Conservation (phyloP, 2,113 vertebrate genomes). For the Elephas maximus region DNA sequence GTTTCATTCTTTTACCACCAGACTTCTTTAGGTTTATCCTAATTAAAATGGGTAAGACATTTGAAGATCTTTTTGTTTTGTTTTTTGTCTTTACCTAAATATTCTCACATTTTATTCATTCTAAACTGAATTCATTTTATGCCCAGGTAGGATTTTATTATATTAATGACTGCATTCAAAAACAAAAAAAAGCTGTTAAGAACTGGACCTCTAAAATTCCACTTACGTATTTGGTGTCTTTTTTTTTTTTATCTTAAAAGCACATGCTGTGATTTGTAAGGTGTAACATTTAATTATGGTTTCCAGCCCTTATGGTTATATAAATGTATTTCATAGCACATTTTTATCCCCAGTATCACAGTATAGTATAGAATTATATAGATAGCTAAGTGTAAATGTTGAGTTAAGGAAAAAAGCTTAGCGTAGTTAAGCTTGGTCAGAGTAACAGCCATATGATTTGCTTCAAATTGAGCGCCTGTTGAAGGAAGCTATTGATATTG, state of each 20-base stretch:
- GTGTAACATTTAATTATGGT: slow-evolving; percentile 11
- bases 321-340: slow-evolving; percentile 41
- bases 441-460: slow-evolving; percentile 50
- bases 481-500: slow-evolving; percentile 24
- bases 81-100: slow-evolving; percentile 50
- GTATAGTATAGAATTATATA: background rate
- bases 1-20: slow-evolving; percentile 49
- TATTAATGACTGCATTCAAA: background rate
- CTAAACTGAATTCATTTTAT: slow-evolving; percentile 66
- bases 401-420: slow-evolving; percentile 11
- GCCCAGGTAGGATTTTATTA: slow-evolving; percentile 21
- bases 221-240: background rate
- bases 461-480: slow-evolving; percentile 54
- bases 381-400: slow-evolving; percentile 13
- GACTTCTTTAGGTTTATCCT: slow-evolving; percentile 33
- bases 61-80: slow-evolving; percentile 14
- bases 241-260: background rate
- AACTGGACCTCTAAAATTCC: background rate
- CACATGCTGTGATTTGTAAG: slow-evolving; percentile 28
- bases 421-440: slow-evolving; percentile 12
- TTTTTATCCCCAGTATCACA: background rate
- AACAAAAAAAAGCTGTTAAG: background rate
- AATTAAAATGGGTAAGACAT: slow-evolving; percentile 61
- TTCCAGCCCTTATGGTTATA: background rate
- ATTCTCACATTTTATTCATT: slow-evolving; percentile 68